Conservation (phyloP, 2,888 invertebrate genomes). For the Cistogaster globosa region DNA sequence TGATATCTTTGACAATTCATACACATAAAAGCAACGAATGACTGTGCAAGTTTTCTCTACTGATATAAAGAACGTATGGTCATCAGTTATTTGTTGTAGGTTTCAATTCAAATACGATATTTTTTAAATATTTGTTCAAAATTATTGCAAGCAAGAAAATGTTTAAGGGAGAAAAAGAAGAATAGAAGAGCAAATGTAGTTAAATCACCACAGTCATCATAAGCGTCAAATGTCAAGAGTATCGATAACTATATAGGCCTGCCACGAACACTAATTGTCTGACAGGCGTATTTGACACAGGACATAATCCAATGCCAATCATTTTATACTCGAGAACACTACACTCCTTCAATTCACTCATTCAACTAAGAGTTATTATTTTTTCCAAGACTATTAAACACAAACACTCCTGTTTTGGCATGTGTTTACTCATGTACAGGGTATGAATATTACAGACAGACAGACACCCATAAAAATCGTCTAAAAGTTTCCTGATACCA, state of each 20-base stretch:
- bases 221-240: constrained; percentile 66
- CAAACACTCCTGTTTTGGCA: neutral
- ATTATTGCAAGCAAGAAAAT: neutral
- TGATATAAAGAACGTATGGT: neutral
- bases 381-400: constrained; percentile 42
- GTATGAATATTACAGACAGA: constrained; percentile 28
- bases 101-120: constrained; percentile 24
- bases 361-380: constrained; percentile 12
- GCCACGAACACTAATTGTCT: constrained; percentile 71
- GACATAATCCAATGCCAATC: constrained; percentile 60
- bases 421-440: constrained; percentile 41
- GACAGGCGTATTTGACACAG: constrained; percentile 59
- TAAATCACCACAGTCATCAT: constrained; percentile 28
- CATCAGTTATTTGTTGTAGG: neutral
- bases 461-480: constrained; percentile 46
- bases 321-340: constrained; percentile 28
- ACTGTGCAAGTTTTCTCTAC: neutral
- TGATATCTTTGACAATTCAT: constrained; percentile 52
- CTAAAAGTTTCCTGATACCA: constrained; percentile 67
- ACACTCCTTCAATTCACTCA: constrained; percentile 3
- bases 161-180: neutral
- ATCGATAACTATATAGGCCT: constrained; percentile 65
- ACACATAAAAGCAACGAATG: constrained; percentile 9
- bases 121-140: constrained; percentile 11
- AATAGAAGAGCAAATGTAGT: neutral